Conservation (phyloP, 2,797 vertebrate genomes). For the Gymnoscopelus braueri region DNA sequence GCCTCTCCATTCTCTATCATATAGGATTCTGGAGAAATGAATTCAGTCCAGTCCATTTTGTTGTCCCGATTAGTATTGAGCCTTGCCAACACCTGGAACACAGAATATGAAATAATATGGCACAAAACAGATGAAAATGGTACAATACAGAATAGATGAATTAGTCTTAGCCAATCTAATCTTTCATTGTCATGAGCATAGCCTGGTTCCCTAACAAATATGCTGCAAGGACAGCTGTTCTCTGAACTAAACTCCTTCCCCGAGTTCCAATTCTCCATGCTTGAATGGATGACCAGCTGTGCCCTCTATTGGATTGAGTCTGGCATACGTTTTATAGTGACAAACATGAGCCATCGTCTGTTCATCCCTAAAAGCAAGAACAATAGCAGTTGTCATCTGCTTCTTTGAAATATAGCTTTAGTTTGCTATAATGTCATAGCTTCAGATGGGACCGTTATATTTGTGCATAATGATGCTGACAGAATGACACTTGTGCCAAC, state of each 20-base stretch:
- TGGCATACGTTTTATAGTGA: constrained; percentile 34
- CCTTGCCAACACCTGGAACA: too few species aligned
- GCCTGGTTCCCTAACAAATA: constrained; percentile 45
- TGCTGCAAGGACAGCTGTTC: constrained; percentile 61
- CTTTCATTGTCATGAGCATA: constrained; percentile 21
- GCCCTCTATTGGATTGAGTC: constrained; percentile 40
- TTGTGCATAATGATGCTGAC: neutral
- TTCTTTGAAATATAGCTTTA: neutral
- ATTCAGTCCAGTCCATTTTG: too few species aligned
- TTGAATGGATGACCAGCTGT: constrained; percentile 43
- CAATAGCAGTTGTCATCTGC: neutral
- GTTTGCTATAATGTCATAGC: neutral
- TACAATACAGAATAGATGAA: neutral
- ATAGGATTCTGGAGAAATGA: too few species aligned
- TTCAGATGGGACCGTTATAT: neutral
- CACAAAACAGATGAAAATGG: too few species aligned
- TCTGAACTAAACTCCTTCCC: constrained; percentile 29
- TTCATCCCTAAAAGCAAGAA: neutral
- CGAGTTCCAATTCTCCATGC: neutral
- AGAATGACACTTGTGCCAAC: too few species aligned
- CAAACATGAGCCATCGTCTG: constrained; percentile 18
- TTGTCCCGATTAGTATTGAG: too few species aligned
- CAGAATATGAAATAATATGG: too few species aligned
- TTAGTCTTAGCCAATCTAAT: constrained; percentile 32
- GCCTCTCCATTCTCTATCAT: too few species aligned